Percentiles rank a stretch among this genome's conserved stretches.
Conservation (phyloP, 2,888 invertebrate species). For the Temnothorax rugatulus region DNA sequence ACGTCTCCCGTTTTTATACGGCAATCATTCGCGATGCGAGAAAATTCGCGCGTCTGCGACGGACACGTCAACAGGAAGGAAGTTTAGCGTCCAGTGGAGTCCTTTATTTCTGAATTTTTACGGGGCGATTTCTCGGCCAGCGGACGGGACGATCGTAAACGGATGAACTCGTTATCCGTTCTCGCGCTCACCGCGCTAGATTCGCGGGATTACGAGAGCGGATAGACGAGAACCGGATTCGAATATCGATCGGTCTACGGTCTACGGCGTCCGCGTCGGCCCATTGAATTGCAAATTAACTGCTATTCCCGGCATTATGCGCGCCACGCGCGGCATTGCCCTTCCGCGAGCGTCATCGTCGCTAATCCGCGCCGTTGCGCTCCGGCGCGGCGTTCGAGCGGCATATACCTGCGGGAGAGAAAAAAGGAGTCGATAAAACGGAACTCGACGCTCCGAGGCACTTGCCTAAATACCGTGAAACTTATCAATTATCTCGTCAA, state of each 20-base stretch:
- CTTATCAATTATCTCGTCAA: not conserved
- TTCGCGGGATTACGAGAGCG: conserved; percentile 30
- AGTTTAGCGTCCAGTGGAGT: not conserved
- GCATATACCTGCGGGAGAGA: not conserved
- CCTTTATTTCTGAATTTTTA: not conserved
- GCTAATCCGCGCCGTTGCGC: not conserved
- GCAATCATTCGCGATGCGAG: not conserved
- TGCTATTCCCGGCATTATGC: conserved; percentile 18
- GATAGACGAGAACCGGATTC: conserved; percentile 53
- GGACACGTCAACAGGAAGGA: too few species aligned
- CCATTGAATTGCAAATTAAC: conserved; percentile 72
- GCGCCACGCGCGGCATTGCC: not conserved
- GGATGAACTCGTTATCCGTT: not conserved
- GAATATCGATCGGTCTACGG: conserved; percentile 67
- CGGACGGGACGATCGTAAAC: not conserved
- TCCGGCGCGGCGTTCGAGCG: not conserved
- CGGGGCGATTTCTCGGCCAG: not conserved
- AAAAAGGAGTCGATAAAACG: not conserved
- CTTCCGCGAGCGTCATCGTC: not conserved
- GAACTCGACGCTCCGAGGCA: not conserved
- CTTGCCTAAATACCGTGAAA: not conserved
- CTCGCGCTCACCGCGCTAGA: not conserved
- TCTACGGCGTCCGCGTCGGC: conserved; percentile 53
- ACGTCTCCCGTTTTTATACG: too few species aligned
- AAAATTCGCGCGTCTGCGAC: too few species aligned